Base-by-base conservation (phyloP, 2,113 vertebrate genomes). In the Brienomyrus brachyistius region DNA sequence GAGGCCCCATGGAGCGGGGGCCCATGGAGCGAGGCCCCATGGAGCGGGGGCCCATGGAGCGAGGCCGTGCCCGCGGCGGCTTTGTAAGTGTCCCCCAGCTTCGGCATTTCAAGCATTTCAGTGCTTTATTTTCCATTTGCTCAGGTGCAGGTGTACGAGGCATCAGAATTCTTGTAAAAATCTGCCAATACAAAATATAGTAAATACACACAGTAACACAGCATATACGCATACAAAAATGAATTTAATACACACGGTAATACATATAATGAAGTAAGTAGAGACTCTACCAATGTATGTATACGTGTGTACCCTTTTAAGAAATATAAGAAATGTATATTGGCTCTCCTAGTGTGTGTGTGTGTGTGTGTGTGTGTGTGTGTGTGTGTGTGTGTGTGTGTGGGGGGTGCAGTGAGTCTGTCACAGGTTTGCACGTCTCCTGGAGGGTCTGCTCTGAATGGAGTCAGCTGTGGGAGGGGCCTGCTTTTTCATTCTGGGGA, bases 81-180 rank as follows among this genome's bases (percentile, higher is more conserved):
- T 98, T 98, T 95, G 98, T 99, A 97, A 98, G 98, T 95, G 80
- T 90, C 70, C 7, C 21, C 59, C 80, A 4, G 47, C 13, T 89
- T 19, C 21, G 2, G 11, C 0, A 17, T 84, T 47, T 62, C 21
- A 9, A 9, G 6, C 0, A 62, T 8, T 31, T 27, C 35, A n/a
- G 10, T 13, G 19, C 15, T 77, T 27, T 56, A 56, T 56, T 56
- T 77, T 35, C 35, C 40, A 9, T 56, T 27, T 43, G 43, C 35
- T 45, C n/a, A 27, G n/a, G 62, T 59, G n/a, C 21, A 59, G 56
- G 21, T 52, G 11, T 66, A 27, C 62, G 11, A 19, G 15, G 47
- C 45, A 31, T 15, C 23, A 15, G 23, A 62, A 62, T n/a, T n/a
- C 23, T 59, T 59, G 47, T 23, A 21, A 31, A 19, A 52, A n/a